phyloP scores from a whole-genome alignment of 1,140 invertebrate species.

The Andricus grossulariae region DNA sequence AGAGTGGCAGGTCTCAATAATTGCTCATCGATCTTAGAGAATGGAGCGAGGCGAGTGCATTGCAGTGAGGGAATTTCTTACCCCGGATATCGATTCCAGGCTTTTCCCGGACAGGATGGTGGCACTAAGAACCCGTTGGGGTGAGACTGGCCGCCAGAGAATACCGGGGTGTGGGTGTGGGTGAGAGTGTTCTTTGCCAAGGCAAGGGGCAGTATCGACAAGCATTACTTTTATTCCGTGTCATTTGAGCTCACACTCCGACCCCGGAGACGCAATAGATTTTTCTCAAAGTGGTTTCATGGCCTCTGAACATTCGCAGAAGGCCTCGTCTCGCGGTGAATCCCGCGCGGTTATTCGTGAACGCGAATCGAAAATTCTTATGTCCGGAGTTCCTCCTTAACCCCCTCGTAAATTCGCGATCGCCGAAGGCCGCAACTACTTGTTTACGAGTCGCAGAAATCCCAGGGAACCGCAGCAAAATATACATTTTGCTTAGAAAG shows the following conservation, averaged over 20 bases:
- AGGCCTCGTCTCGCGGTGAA: not conserved
- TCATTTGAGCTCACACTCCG: constrained; percentile 74
- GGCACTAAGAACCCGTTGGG: constrained; percentile 53
- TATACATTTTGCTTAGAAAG: constrained; percentile 3
- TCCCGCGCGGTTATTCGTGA: constrained; percentile 6
- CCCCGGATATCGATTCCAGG: constrained; percentile 71
- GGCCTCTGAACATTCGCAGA: constrained; percentile 45
- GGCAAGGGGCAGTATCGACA: constrained; percentile 55
- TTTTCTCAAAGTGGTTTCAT: constrained; percentile 67
- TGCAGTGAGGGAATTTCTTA: constrained; percentile 61
- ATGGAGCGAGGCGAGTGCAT: constrained; percentile 33
- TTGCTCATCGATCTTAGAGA: constrained; percentile 61
- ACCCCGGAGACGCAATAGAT: constrained; percentile 68
- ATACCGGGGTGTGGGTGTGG: constrained; percentile 49
- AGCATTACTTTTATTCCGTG: constrained; percentile 76
- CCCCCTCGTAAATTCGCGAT: constrained; percentile 15
- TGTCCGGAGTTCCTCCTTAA: not conserved
- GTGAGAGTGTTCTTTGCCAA: constrained; percentile 50
- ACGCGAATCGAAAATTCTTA: not conserved
- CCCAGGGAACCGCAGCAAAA: constrained; percentile 16
- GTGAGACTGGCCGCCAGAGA: constrained; percentile 50
- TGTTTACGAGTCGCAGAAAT: constrained; percentile 26
- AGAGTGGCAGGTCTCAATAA: constrained; percentile 56
- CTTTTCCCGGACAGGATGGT: constrained; percentile 56
- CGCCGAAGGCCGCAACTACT: constrained; percentile 23